Evolutionary conservation across 1,140 invertebrate genomes (phyloP), one percentile per base, ranked within the genome.

Genomic region (Hyles euphorbiae): DNA sequence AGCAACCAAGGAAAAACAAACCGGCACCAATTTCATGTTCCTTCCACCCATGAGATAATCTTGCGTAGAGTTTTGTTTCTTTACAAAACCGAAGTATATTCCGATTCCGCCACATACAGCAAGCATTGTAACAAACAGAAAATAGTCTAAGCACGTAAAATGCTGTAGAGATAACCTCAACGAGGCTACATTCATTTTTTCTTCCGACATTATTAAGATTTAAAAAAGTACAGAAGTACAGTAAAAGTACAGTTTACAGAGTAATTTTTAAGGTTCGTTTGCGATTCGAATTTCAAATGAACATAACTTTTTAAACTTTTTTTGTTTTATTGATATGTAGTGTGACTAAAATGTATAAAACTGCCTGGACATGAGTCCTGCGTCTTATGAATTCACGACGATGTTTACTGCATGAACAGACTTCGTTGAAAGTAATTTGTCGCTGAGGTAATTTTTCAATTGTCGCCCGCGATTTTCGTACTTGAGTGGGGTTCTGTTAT

Each of bases 11-110:
- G 95, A 96, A 88, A 96, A 92, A 63, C 94, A 93, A 9, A 97
- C 93, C 0, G 96, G 95, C 65, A 96, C 91, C 5, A 94, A 89
- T 51, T 92, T 91, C 95, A 98, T 96, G 62, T 94, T 94, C 61
- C 95, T 91, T 5, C 95, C 95, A 1, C 95, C 96, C 64, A 97
- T 93, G 12, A 98, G 87, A 78, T 97, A 98, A 63, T 97, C 95
- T 52, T 93, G 91, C 0, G 92, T 91, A 34, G 91, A 91, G 56
- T 91, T 90, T 47, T 93, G 92, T 48, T 93, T 91, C 53, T 93
- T 93, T 36, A 92, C 89, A 58, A 95, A 94, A 5, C 94, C 95
- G 77, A 95, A 96, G 76, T 95, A 96, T 7, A 96, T 70, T 0
- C 96, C 96, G 46, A 97, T 94, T 0, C 89, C 87, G 5, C 94